Conservation (phyloP, 1,140 invertebrate species). For the Subanguina moxae region DNA sequence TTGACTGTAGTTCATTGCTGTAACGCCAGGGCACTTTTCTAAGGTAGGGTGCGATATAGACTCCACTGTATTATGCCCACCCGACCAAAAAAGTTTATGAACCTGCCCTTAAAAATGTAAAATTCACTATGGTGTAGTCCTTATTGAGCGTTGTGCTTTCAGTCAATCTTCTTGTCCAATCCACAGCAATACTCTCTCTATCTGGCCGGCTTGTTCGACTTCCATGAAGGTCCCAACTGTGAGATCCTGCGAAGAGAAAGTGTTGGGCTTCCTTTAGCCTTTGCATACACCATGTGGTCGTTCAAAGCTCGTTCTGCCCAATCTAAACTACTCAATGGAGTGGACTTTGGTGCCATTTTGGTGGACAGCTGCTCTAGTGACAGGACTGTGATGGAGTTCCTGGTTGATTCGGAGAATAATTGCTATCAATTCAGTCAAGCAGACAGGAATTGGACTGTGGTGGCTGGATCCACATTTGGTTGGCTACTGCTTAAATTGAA, state of each 20-base stretch:
- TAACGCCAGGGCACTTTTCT: too few species aligned
- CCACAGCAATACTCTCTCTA: slow-evolving; percentile 53
- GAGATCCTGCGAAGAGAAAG: slow-evolving; percentile 36
- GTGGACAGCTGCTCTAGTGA: slow-evolving; percentile 45
- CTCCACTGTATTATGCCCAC: too few species aligned
- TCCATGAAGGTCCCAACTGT: slow-evolving; percentile 48
- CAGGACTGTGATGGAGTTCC: slow-evolving; percentile 41
- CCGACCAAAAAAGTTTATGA: too few species aligned
- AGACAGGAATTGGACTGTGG: slow-evolving; percentile 49
- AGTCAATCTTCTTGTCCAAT: slow-evolving; percentile 29
- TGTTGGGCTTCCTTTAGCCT: slow-evolving; percentile 51
- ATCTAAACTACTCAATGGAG: not conserved
- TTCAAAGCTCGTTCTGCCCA: not conserved
- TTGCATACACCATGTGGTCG: slow-evolving; percentile 43
- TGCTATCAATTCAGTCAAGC: slow-evolving; percentile 52
- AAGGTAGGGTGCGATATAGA: too few species aligned
- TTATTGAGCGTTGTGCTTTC: not conserved
- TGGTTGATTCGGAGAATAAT: slow-evolving; percentile 49
- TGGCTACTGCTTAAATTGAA: not conserved
- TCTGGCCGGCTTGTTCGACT: slow-evolving; percentile 52
- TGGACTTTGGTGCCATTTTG: slow-evolving; percentile 54
- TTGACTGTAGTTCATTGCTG: too few species aligned
- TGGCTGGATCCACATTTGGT: slow-evolving; percentile 54
- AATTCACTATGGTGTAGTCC: too few species aligned
- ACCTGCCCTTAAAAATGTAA: not conserved